Evolutionary conservation across 2,888 invertebrate species (phyloP).

Genomic region (Panorpa germanica): DNA sequence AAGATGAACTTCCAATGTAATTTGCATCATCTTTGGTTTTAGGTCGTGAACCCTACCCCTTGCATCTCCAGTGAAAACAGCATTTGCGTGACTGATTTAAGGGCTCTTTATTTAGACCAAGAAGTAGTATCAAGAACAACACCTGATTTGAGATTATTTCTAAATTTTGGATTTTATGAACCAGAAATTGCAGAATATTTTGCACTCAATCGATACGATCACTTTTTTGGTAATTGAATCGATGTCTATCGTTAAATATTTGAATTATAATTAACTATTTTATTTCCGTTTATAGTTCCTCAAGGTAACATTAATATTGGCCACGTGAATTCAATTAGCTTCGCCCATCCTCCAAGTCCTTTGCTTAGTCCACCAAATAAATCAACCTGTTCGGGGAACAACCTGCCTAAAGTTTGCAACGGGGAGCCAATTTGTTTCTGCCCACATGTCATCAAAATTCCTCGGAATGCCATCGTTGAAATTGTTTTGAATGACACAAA

Average conservation of each 20-base stretch:
- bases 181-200: conserved; percentile 15
- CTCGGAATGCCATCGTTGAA: conserved; percentile 14
- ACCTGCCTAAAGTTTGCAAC: too few species aligned
- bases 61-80: too few species aligned
- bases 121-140: too few species aligned
- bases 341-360: conserved; percentile 59
- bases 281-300: conserved; percentile 13
- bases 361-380: conserved; percentile 42
- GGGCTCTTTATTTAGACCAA: too few species aligned
- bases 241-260: too few species aligned
- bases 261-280: background rate
- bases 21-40: too few species aligned
- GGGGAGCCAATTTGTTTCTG: too few species aligned
- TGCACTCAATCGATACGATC: conserved; percentile 13
- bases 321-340: conserved; percentile 51
- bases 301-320: conserved; percentile 19
- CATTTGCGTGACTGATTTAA: conserved; percentile 15
- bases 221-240: conserved; percentile 19
- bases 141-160: conserved; percentile 16
- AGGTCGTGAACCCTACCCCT: too few species aligned
- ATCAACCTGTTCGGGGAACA: conserved; percentile 17
- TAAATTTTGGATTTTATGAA: conserved; percentile 16
- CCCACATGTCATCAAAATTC: conserved; percentile 17
- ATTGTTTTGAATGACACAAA: conserved; percentile 9
- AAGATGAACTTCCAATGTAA: too few species aligned